Evolutionary conservation across 2,888 invertebrate species (phyloP).

Genomic region (Chironomus riparius): DNA sequence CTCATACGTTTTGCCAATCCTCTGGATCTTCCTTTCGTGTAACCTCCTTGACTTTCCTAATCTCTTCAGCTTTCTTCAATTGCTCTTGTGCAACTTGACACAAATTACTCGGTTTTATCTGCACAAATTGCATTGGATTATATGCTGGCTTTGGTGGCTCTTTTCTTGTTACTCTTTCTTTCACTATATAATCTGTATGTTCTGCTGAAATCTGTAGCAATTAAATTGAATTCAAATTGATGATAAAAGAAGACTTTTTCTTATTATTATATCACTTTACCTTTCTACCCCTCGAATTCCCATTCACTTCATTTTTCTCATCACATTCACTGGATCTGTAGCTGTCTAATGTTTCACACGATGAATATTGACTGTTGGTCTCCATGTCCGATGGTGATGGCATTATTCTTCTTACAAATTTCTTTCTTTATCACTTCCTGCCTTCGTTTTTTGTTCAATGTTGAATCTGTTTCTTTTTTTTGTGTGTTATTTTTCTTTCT

Average conservation of each 20-base stretch:
- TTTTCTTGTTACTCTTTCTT: conserved; percentile 54
- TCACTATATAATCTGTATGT: conserved; percentile 41
- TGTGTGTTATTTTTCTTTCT: background rate
- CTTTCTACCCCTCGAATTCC: conserved; percentile 3
- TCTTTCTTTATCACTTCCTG: conserved; percentile 17
- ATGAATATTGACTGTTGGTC: conserved; percentile 23
- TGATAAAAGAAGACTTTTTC: background rate
- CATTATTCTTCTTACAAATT: background rate
- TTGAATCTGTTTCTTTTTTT: background rate
- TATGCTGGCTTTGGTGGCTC: conserved; percentile 75
- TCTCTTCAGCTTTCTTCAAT: conserved; percentile 73
- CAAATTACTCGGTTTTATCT: conserved; percentile 78
- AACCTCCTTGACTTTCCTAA: conserved; percentile 71
- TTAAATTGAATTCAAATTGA: background rate
- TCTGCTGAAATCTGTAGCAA: conserved; percentile 38
- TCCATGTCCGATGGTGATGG: conserved; percentile 10
- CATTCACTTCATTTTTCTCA: conserved; percentile 21
- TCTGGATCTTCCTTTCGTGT: conserved; percentile 68
- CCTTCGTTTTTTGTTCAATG: background rate
- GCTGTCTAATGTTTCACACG: conserved; percentile 23
- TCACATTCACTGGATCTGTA: conserved; percentile 15
- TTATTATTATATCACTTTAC: background rate
- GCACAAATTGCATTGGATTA: conserved; percentile 82
- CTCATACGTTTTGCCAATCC: conserved; percentile 83
- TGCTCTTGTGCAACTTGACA: conserved; percentile 79